Evolutionary conservation across 1,140 invertebrate species (phyloP).

Genomic region (Lucilia sericata): DNA sequence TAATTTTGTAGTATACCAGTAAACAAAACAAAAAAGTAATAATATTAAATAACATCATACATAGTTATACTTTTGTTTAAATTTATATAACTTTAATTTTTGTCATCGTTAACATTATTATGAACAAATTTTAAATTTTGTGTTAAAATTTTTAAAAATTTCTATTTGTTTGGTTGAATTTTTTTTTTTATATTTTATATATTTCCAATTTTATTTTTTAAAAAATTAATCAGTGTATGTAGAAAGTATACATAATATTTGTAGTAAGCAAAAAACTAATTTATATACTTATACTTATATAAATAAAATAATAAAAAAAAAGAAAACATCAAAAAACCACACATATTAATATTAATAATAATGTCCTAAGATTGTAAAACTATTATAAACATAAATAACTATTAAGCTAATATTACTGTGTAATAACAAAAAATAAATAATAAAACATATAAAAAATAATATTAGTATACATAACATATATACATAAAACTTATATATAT

Average conservation of each 20-base stretch:
- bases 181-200: slow-evolving; percentile 12
- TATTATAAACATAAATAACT: slow-evolving; percentile 21
- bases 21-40: not conserved
- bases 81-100: not conserved
- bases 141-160: slow-evolving; percentile 32
- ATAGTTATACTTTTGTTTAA: not conserved
- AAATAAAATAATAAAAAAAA: not conserved
- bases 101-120: not conserved
- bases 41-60: not conserved
- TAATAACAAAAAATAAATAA: slow-evolving; percentile 36
- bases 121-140: not conserved
- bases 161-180: not conserved
- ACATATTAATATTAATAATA: slow-evolving; percentile 33
- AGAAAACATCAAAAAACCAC: not conserved
- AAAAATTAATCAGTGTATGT: slow-evolving; percentile 17
- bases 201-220: slow-evolving; percentile 47
- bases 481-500: not conserved
- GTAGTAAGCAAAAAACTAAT: slow-evolving; percentile 49
- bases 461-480: not conserved
- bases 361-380: slow-evolving; percentile 42
- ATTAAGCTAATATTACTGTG: slow-evolving; percentile 37
- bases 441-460: not conserved
- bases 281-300: slow-evolving; percentile 46
- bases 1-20: not conserved
- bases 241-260: slow-evolving; percentile 35